phyloP scores from a whole-genome alignment of 2,888 invertebrate genomes.

The Dryobota labecula region DNA sequence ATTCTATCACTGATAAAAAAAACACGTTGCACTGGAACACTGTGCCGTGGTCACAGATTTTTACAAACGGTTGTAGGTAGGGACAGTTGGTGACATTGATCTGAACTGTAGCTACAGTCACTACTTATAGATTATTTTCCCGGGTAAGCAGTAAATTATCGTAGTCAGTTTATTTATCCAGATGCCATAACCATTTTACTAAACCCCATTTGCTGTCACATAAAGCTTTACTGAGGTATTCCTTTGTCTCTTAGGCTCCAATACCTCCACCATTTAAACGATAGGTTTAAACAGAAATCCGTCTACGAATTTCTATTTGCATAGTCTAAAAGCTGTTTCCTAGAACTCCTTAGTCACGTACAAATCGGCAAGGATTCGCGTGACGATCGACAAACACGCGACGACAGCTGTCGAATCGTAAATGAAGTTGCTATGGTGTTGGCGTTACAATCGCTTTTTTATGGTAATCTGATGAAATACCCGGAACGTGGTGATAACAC shows the following conservation, averaged over 20 bases:
- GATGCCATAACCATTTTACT: neutral
- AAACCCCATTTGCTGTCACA: neutral
- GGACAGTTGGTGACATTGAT: neutral
- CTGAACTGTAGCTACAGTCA: neutral
- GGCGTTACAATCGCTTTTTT: constrained; percentile 72
- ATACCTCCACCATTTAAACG: neutral
- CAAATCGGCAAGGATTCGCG: constrained; percentile 68
- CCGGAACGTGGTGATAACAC: constrained; percentile 43
- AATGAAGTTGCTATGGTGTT: constrained; percentile 68
- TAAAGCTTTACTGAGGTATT: neutral
- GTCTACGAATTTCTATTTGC: constrained; percentile 34
- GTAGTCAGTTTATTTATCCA: neutral
- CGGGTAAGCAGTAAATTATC: neutral
- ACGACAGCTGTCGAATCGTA: constrained; percentile 75
- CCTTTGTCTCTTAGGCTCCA: neutral
- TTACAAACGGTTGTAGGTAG: neutral
- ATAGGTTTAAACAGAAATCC: constrained; percentile 15
- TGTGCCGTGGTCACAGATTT: no score
- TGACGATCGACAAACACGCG: constrained; percentile 72
- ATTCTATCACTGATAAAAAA: no score
- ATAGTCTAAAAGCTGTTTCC: constrained; percentile 18
- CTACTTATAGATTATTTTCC: neutral
- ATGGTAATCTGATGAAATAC: constrained; percentile 74
- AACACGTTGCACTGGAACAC: no score
- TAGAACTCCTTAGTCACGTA: constrained; percentile 37